Conservation (phyloP, 2,888 invertebrate species). For the Amphipyra tragopoginis region DNA sequence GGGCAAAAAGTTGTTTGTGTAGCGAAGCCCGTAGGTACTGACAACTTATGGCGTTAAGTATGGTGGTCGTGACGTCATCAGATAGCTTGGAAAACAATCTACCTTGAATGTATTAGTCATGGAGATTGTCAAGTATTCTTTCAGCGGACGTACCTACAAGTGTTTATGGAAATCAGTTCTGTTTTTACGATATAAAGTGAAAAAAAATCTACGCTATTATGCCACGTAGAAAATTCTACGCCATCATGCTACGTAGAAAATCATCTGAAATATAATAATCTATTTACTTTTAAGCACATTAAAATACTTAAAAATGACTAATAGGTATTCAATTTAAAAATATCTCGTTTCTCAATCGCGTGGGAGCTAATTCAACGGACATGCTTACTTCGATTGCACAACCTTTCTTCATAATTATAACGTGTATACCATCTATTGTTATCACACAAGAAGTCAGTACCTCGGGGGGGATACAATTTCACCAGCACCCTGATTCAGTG, state of each 20-base stretch:
- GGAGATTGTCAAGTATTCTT: constrained; percentile 47
- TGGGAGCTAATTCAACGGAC: no score
- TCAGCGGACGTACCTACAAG: constrained; percentile 28
- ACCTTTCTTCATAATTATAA: not conserved
- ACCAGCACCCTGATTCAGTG: no score
- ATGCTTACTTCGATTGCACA: not conserved
- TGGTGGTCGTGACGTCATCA: constrained; percentile 44
- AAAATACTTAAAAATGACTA: no score
- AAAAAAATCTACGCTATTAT: no score
- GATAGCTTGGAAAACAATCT: constrained; percentile 40
- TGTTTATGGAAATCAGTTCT: constrained; percentile 36
- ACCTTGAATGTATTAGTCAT: constrained; percentile 53
- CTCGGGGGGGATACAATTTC: no score
- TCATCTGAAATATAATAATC: no score
- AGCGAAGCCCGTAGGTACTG: constrained; percentile 46
- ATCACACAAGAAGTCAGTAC: not conserved
- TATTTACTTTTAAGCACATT: no score
- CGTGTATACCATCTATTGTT: not conserved
- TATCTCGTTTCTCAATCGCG: no score
- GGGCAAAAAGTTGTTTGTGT: constrained; percentile 71
- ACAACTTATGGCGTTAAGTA: constrained; percentile 41
- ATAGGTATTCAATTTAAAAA: no score
- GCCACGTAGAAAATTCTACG: no score
- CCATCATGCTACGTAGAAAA: no score
- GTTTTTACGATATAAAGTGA: not conserved